A percentile compares a stretch with the other conserved stretches of the same genome.
Evolutionary conservation across 2,113 vertebrate genomes (phyloP).

Genomic region (Cyprinus carpio): DNA sequence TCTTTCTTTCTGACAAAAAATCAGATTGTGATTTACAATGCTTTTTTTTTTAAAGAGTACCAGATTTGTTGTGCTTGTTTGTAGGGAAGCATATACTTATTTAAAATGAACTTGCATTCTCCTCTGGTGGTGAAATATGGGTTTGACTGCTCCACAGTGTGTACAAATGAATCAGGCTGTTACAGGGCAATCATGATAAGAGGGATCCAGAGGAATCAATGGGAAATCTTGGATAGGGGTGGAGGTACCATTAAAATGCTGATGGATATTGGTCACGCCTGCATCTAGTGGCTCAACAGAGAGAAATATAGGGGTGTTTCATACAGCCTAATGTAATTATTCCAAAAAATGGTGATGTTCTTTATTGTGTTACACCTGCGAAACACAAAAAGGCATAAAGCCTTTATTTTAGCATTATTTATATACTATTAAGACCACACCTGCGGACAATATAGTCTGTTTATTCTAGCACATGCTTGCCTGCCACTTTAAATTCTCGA

Average conservation of each 20-base stretch:
- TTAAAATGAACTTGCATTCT: constrained; percentile 26
- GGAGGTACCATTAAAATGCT: constrained; percentile 36
- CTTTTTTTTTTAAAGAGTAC: not conserved
- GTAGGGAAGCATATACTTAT: not conserved
- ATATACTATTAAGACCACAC: not conserved
- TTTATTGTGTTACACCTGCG: not conserved
- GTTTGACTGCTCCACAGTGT: constrained; percentile 37
- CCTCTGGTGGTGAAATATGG: constrained; percentile 28
- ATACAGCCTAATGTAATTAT: not conserved
- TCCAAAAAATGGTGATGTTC: not conserved
- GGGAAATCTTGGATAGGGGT: constrained; percentile 37
- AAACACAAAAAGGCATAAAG: not conserved
- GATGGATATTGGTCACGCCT: constrained; percentile 22
- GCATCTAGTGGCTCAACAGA: constrained; percentile 21
- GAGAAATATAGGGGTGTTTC: not conserved
- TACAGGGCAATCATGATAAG: constrained; percentile 50
- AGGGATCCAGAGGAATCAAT: constrained; percentile 34
- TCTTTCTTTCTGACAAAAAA: not conserved
- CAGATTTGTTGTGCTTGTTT: not conserved
- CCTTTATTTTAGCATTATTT: not conserved
- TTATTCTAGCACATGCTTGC: too few relatives aligned
- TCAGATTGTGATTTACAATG: not conserved
- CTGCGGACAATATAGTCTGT: too few relatives aligned
- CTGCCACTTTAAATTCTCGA: too few relatives aligned
- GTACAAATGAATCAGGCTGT: constrained; percentile 47